These are phyloP conservation scores for Hippopotamus amphibius DNA, from an alignment of 2,113 vertebrate genomes.

Conservation along the genomic window DNA sequence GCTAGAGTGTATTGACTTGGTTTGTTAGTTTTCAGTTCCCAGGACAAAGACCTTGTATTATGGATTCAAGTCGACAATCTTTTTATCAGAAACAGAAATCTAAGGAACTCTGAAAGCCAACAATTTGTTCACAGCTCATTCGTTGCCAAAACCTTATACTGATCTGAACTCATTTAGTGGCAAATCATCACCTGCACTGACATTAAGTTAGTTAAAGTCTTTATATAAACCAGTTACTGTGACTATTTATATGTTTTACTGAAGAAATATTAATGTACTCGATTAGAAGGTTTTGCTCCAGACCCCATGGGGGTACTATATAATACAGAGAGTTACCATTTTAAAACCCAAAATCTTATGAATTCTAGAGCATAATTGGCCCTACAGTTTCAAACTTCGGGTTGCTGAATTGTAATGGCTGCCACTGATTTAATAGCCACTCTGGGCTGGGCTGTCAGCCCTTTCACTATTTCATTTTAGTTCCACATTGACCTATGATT, in stretches of 20 bases:
- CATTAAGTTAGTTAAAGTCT: not conserved
- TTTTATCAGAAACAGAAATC: slow-evolving; percentile 38
- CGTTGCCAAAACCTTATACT: not conserved
- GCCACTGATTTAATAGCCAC: not conserved
- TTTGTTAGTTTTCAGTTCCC: not conserved
- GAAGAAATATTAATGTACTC: slow-evolving; percentile 25
- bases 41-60: not conserved
- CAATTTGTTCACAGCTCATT: slow-evolving; percentile 12
- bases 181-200: not conserved
- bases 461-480: not conserved
- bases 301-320: not conserved
- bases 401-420: not conserved
- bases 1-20: not conserved
- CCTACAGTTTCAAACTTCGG: slow-evolving; percentile 11
- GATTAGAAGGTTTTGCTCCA: not conserved
- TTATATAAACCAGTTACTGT: not conserved
- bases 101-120: slow-evolving; percentile 8
- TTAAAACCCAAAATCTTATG: not conserved
- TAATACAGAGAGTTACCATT: not conserved
- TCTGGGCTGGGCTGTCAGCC: not conserved
- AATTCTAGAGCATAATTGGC: not conserved
- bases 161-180: not conserved
- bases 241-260: not conserved
- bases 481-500: not conserved
- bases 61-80: not conserved